These are phyloP conservation scores for Panorpa germanica DNA, from an alignment of 2,888 invertebrate genomes.

Conservation along the genomic window DNA sequence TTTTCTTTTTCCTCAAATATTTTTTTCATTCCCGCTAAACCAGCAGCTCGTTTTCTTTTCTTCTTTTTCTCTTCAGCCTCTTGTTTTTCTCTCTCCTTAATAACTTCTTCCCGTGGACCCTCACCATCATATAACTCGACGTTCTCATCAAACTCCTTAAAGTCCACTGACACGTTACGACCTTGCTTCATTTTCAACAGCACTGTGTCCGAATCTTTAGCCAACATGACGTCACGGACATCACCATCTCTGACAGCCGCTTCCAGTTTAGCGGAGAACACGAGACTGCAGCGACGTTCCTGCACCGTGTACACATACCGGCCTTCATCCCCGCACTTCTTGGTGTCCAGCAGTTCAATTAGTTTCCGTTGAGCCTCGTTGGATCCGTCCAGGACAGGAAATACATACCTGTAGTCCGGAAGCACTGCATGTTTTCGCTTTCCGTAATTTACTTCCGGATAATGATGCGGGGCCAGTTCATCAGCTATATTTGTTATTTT, in stretches of 20 bases:
- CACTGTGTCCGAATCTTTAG: constrained; percentile 55
- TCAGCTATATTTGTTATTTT: constrained; percentile 43
- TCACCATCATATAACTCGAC: constrained; percentile 45
- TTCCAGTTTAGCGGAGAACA: constrained; percentile 54
- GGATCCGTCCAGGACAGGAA: constrained; percentile 48
- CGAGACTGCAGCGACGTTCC: constrained; percentile 53
- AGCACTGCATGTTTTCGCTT: constrained; percentile 45
- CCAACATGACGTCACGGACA: constrained; percentile 56
- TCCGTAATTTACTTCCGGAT: constrained; percentile 39
- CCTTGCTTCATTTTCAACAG: constrained; percentile 53
- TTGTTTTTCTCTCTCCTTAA: constrained; percentile 36
- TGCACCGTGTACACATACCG: constrained; percentile 58
- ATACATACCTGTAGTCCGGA: constrained; percentile 54
- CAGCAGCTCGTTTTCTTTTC: constrained; percentile 40
- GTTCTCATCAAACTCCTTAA: constrained; percentile 35
- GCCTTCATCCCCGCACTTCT: constrained; percentile 32
- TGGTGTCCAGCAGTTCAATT: constrained; percentile 37
- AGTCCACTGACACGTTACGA: constrained; percentile 54
- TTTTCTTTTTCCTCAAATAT: constrained; percentile 63
- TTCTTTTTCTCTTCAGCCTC: constrained; percentile 32
- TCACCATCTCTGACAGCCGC: constrained; percentile 60
- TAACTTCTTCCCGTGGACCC: constrained; percentile 43
- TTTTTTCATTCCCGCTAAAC: constrained; percentile 42
- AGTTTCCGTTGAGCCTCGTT: constrained; percentile 44
- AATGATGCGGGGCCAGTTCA: constrained; percentile 40